Base-by-base conservation (phyloP, 2,797 vertebrate species). In the Acomys russatus region DNA sequence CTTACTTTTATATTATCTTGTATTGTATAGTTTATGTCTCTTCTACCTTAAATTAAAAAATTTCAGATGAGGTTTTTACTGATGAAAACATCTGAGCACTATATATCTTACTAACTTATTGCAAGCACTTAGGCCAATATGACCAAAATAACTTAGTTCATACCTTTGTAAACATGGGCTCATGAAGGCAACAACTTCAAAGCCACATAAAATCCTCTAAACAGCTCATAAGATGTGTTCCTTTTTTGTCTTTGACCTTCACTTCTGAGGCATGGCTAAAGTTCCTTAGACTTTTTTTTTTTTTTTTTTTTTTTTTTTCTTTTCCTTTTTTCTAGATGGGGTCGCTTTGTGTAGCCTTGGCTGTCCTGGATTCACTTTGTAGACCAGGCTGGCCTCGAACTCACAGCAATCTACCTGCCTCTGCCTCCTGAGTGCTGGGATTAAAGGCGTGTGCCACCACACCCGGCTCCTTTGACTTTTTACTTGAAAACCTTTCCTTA, bases 401-500 rank as follows among this genome's bases (percentile, higher is more conserved):
- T 44, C 44, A 44, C 44, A 44, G 44, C 44, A 44, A 44, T 44
- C 44, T 44, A 44, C 44, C 44, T 44, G 44, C 44, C 44, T 44
- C 44, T 44, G 44, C 44, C 44, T 44, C 44, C 44, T 44, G 44
- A 44, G 44, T 44, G 44, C 44, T 44, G 44, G 44, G 44, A 44
- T 44, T 44, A 44, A 44, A 44, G 44, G 44, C 44, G 44, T 44
- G 44, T 3, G 44, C 44, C 44, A 44, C 44, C 44, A 44, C 44
- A 4, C 44, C 44, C 4, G 44, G 44, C 44, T 80, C 74, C 51
- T 8, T 44, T 66, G 61, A 90, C 25, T 68, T 73, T 79, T 92
- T 70, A 89, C 64, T 70, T 97, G 56, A 96, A 94, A 88, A 96
- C 78, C 6, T 77, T 87, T 82, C 66, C 35, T 44, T 18, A 22